Evolutionary conservation across 2,113 vertebrate genomes (phyloP).

Genomic region (Mus spicilegus): DNA sequence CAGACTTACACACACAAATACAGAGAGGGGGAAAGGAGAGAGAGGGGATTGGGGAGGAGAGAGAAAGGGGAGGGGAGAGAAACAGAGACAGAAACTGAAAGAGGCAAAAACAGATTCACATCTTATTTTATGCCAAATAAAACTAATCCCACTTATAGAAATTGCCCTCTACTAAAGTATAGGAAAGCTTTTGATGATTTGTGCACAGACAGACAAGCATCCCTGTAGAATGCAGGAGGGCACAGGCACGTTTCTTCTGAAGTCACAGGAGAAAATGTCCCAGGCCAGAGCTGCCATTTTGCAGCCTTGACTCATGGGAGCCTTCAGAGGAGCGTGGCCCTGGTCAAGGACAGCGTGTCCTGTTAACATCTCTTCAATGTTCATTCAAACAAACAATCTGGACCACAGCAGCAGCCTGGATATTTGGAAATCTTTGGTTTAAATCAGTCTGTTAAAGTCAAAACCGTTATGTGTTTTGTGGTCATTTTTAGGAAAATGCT

Average conservation of each 20-base stretch:
- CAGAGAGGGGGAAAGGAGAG: neutral
- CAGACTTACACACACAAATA: neutral
- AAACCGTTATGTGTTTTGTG: neutral
- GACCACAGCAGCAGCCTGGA: neutral
- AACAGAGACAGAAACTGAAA: neutral
- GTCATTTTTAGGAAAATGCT: slow-evolving; percentile 28
- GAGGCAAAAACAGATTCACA: neutral
- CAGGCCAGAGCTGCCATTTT: neutral
- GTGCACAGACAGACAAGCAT: neutral
- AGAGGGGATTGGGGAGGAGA: neutral
- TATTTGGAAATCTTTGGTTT: neutral
- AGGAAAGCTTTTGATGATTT: neutral
- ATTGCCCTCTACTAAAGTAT: neutral
- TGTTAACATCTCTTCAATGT: neutral
- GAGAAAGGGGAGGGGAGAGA: neutral
- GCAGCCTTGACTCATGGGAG: fast-evolving
- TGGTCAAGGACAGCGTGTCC: neutral
- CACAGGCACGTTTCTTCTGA: neutral
- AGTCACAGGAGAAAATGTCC: neutral
- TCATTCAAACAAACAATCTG: slow-evolving; percentile 12
- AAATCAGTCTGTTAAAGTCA: neutral
- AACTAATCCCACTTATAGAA: neutral
- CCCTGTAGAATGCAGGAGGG: neutral
- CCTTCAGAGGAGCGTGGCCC: neutral
- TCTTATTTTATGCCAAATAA: neutral